These are phyloP conservation scores for Celastrina argiolus DNA, from an alignment of 2,888 invertebrate genomes.

Conservation along the genomic window DNA sequence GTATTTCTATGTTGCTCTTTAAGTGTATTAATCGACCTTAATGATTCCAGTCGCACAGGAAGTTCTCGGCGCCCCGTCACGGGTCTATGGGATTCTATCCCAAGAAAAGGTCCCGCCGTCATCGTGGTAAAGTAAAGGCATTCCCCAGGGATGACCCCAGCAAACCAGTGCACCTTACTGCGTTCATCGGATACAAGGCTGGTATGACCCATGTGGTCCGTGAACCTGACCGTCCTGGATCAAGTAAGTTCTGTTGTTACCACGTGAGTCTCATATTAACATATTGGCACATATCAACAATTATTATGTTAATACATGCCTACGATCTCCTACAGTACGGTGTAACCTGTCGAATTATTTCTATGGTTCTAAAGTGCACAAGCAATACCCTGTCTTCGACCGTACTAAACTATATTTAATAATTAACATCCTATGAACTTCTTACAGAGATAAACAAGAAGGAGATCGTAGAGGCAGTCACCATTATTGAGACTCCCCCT, in stretches of 20 bases:
- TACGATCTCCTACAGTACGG: no score
- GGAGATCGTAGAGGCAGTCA: slow-evolving; percentile 99
- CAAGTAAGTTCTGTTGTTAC: slow-evolving; percentile 88
- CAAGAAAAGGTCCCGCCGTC: slow-evolving; percentile 96
- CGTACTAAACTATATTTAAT: no score
- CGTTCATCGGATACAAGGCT: slow-evolving; percentile 99
- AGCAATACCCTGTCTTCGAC: no score
- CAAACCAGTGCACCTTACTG: slow-evolving; percentile 98
- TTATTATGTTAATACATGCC: no score
- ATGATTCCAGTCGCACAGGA: slow-evolving; percentile 95
- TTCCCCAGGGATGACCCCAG: slow-evolving; percentile 98
- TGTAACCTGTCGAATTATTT: no score
- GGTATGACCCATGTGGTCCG: slow-evolving; percentile 99
- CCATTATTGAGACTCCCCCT: slow-evolving; percentile 98
- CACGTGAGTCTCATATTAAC: no score
- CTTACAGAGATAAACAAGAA: slow-evolving; percentile 98
- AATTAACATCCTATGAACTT: no score
- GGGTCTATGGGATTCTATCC: slow-evolving; percentile 99
- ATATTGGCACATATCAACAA: no score
- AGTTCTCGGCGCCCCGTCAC: slow-evolving; percentile 99
- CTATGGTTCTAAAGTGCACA: no score
- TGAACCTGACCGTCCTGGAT: slow-evolving; percentile 98
- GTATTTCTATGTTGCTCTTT: no score
- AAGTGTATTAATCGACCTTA: slow-evolving; percentile 16
- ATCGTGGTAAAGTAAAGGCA: slow-evolving; percentile 99